phyloP scores from a whole-genome alignment of 2,113 vertebrate genomes.

The Forbesichthys papilliferus region DNA sequence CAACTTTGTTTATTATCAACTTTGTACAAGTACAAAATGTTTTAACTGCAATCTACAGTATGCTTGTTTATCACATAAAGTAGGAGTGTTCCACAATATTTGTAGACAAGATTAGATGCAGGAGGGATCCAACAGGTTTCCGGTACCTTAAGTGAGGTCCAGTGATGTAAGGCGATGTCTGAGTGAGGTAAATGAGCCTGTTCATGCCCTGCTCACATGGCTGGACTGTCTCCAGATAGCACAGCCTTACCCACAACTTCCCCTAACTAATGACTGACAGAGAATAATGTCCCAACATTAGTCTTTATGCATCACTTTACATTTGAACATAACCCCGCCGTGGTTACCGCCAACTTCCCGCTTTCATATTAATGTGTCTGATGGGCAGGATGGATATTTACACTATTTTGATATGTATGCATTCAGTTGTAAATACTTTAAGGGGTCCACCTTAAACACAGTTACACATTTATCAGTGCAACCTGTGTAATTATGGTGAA shows the following conservation, averaged over 20 bases:
- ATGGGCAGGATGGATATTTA: conserved; percentile 20
- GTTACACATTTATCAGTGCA: conserved; percentile 51
- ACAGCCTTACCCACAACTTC: conserved; percentile 44
- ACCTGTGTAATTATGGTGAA: conserved; percentile 48
- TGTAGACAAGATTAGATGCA: conserved; percentile 17
- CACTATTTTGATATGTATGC: conserved; percentile 50
- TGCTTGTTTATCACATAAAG: background rate
- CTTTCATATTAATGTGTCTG: conserved; percentile 11
- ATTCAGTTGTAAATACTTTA: conserved; percentile 44
- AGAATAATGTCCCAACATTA: conserved; percentile 67
- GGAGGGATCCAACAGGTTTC: conserved; percentile 31
- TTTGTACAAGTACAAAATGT: background rate
- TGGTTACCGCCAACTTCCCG: conserved; percentile 28
- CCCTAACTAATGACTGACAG: conserved; percentile 61
- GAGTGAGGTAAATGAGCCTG: conserved; percentile 65
- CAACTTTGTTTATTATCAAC: background rate
- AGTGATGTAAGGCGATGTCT: conserved; percentile 52
- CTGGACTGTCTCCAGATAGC: conserved; percentile 58
- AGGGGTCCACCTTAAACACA: conserved; percentile 32
- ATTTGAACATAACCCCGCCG: conserved; percentile 51
- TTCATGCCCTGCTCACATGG: conserved; percentile 60
- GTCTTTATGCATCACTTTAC: conserved; percentile 51
- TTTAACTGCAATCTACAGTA: background rate
- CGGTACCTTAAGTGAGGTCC: conserved; percentile 36
- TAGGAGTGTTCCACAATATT: background rate